Evolutionary conservation across 2,888 invertebrate species (phyloP).

Genomic region (Argyresthia albistria): DNA sequence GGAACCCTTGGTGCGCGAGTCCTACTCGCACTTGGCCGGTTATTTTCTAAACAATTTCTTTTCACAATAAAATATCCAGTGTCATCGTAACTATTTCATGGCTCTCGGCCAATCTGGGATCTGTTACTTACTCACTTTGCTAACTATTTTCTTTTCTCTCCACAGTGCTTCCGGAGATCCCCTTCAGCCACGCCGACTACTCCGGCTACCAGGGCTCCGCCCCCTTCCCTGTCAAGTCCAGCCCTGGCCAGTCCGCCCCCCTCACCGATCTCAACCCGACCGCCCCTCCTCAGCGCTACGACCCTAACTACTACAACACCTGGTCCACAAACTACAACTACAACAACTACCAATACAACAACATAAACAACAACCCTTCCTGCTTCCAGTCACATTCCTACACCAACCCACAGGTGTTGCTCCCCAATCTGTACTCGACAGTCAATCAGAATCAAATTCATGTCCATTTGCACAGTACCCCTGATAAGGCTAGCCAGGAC

Average conservation of each 20-base stretch:
- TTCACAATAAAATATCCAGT: too few relatives aligned
- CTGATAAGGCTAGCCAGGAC: slow-evolving; percentile 75
- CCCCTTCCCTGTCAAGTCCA: slow-evolving; percentile 45
- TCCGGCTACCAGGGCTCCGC: slow-evolving; percentile 48
- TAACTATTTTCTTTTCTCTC: not conserved
- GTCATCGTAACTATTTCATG: too few relatives aligned
- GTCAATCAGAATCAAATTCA: slow-evolving; percentile 92
- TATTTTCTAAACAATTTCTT: too few relatives aligned
- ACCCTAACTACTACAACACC: slow-evolving; percentile 67
- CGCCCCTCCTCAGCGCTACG: slow-evolving; percentile 47
- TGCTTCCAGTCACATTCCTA: slow-evolving; percentile 71
- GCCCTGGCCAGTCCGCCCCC: slow-evolving; percentile 42
- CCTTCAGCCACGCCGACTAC: slow-evolving; percentile 55
- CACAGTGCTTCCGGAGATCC: slow-evolving; percentile 73
- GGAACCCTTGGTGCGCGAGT: too few relatives aligned
- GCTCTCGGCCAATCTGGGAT: too few relatives aligned
- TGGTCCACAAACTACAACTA: slow-evolving; percentile 75
- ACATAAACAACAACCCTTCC: slow-evolving; percentile 66
- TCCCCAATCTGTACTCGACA: slow-evolving; percentile 86
- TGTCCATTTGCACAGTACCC: slow-evolving; percentile 80
- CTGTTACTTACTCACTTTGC: too few relatives aligned
- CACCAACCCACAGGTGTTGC: slow-evolving; percentile 78
- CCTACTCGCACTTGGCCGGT: too few relatives aligned
- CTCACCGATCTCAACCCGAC: slow-evolving; percentile 58
- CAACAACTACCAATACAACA: slow-evolving; percentile 81